A percentile compares a stretch with the other conserved stretches of the same genome.
Conservation (phyloP, 2,888 invertebrate genomes). For the Callosobruchus maculatus region DNA sequence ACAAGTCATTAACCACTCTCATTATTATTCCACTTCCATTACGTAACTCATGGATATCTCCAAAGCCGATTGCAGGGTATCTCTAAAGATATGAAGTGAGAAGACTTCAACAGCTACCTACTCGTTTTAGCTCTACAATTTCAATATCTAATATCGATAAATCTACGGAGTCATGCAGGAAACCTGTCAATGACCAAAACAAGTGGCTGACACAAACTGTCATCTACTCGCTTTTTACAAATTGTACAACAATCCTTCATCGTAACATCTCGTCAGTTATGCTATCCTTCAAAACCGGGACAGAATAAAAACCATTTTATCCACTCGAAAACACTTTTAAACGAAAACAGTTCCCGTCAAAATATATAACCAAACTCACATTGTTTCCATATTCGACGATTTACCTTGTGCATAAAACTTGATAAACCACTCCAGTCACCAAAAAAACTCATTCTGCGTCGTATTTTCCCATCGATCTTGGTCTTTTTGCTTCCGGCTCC, state of each 20-base stretch:
- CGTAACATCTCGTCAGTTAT: background rate
- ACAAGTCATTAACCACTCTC: too few species aligned
- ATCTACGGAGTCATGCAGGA: background rate
- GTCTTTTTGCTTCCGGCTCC: conserved; percentile 45
- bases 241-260: background rate
- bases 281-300: background rate
- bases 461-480: conserved; percentile 41
- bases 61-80: background rate
- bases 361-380: background rate
- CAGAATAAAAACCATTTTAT: background rate
- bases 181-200: background rate
- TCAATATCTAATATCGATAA: background rate
- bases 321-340: background rate
- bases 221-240: background rate
- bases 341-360: conserved; percentile 1
- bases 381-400: background rate
- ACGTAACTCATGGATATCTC: too few species aligned
- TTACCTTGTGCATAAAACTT: conserved; percentile 19
- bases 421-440: conserved; percentile 12
- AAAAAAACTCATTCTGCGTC: conserved; percentile 41
- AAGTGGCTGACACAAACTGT: background rate
- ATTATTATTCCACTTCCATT: too few species aligned
- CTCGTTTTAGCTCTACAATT: background rate
- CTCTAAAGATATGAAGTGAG: background rate
- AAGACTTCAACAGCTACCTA: background rate